A percentile compares a stretch with the other conserved stretches of the same genome.
These are phyloP conservation scores for Lycophotia porphyrea DNA, from an alignment of 2,888 invertebrate genomes.

Conservation along the genomic window DNA sequence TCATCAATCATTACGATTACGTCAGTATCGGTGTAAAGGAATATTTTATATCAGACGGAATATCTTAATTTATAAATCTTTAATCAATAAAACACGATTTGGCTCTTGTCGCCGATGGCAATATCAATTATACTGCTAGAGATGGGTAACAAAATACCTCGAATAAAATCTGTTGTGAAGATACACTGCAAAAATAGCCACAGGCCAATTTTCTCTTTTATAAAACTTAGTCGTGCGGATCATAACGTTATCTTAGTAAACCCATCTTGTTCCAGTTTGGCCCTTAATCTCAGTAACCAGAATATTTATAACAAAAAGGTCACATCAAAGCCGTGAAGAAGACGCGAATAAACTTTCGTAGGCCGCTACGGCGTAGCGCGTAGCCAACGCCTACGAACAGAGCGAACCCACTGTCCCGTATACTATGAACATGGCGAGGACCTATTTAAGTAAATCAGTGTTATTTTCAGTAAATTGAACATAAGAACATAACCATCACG, in stretches of 20 bases:
- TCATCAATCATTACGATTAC: slow-evolving; percentile 9
- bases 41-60: slow-evolving; percentile 4
- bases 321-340: slow-evolving; percentile 38
- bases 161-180: not conserved
- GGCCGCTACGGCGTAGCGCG: slow-evolving; percentile 55
- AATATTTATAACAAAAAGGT: slow-evolving; percentile 40
- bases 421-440: slow-evolving; percentile 8
- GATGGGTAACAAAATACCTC: not conserved
- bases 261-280: slow-evolving; percentile 33
- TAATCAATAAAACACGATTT: not conserved
- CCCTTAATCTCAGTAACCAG: slow-evolving; percentile 17
- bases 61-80: slow-evolving; percentile 7
- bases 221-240: slow-evolving; percentile 36
- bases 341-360: slow-evolving; percentile 45
- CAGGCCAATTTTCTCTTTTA: slow-evolving; percentile 18
- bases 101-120: not conserved
- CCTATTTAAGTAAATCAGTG: not conserved
- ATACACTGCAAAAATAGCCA: slow-evolving; percentile 10
- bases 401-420: slow-evolving; percentile 29
- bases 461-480: not conserved
- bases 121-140: slow-evolving; percentile 3
- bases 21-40: not conserved
- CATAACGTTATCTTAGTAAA: slow-evolving; percentile 27
- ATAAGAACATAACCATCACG: not conserved
- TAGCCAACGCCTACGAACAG: slow-evolving; percentile 42